Evolutionary conservation across 2,113 vertebrate species (phyloP), one percentile per base, ranked within the genome.

Genomic region (Apistogramma diplotaenia): DNA sequence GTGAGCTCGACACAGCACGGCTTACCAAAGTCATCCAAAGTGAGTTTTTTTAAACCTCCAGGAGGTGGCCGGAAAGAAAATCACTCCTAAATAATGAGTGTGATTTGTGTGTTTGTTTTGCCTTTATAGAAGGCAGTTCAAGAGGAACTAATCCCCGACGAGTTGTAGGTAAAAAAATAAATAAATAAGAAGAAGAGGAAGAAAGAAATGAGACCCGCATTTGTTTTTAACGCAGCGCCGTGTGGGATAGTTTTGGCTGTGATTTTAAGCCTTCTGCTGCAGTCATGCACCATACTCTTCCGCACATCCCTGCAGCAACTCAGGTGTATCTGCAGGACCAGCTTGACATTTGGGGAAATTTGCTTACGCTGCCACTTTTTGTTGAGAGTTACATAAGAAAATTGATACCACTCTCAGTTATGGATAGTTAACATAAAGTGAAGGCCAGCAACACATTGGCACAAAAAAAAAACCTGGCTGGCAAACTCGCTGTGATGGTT

Each of bases 21-120:
- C 11, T 95, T 12, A 60, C 81, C 46, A 86, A 70, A 73, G 0
- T 70, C 0, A 89, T 95, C 79, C 61, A 91, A 86, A 92, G 95
- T 96, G 46, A 90, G 86, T 81, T 74, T 62, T 62, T 23, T 10
- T 25, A 35, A 49, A 23, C 8, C 13, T 61, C 31, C 57, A 29
- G 43, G 25, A n/a, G 35, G 8, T 25, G 0, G 33, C 40, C 19
- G 27, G 16, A 6, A 15, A 31, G 37, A 51, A 70, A 82, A 31
- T 29, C 7, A 73, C 31, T 27, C 9, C 51, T 59, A 25, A 46
- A 49, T 59, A 25, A 46, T 76, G 6, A 78, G 11, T 75, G 51
- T 85, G 79, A 87, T 51, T 54, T 23, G n/a, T 12, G 57, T 83
- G 49, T 90, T 62, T 91, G 37, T 84, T 87, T 70, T 90, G 59